Evolutionary conservation across 2,113 vertebrate species (phyloP).

Genomic region (Thymallus thymallus): DNA sequence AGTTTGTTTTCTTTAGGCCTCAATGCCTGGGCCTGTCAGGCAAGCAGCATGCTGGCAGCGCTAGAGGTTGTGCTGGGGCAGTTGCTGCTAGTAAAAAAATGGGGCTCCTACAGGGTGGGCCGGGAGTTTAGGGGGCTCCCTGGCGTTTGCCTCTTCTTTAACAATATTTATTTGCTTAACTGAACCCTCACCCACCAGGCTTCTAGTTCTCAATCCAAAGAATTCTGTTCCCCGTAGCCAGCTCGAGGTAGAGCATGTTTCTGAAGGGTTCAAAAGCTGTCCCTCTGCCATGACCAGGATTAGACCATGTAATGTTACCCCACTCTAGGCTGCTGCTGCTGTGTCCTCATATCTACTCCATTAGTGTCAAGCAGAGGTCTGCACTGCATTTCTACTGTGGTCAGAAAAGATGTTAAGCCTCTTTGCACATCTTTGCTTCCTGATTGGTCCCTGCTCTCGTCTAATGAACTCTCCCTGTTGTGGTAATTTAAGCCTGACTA

Average conservation of each 20-base stretch:
- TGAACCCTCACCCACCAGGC: slow-evolving; percentile 14
- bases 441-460: slow-evolving; percentile 8
- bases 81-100: slow-evolving; percentile 23
- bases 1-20: slow-evolving; percentile 76
- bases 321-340: neutral
- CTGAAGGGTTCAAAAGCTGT: neutral
- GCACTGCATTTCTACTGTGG: neutral
- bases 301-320: neutral
- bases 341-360: neutral
- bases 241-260: neutral
- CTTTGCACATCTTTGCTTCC: neutral
- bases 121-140: slow-evolving; percentile 26
- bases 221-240: slow-evolving; percentile 12
- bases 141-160: slow-evolving; percentile 54
- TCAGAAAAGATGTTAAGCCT: neutral
- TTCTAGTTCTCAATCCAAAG: slow-evolving; percentile 19
- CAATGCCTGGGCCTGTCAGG: slow-evolving; percentile 59
- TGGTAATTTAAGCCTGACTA: slow-evolving; percentile 6
- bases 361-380: neutral
- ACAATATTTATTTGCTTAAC: slow-evolving; percentile 56
- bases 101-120: slow-evolving; percentile 52
- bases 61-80: slow-evolving; percentile 42
- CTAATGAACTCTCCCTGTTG: slow-evolving; percentile 8
- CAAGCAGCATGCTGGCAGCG: slow-evolving; percentile 56
- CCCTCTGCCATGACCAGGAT: neutral